Evolutionary conservation across 2,888 invertebrate species (phyloP), one percentile per base, ranked within the genome.

Genomic region (Drosophila maculinotata): DNA sequence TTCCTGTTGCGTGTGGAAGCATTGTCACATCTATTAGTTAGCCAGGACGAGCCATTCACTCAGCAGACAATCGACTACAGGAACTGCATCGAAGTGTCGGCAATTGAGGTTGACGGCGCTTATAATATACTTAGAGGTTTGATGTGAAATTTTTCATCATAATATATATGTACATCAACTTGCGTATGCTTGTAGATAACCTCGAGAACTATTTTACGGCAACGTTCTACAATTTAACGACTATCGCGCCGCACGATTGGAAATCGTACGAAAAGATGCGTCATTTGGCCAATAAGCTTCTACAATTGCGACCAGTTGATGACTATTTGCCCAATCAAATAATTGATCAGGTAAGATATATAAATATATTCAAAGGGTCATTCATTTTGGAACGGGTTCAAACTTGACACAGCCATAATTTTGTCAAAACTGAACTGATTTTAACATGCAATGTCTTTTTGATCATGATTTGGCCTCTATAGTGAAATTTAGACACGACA

Each of bases 261-360:
- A 96, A 96, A 91, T 98, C 98, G 0, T 99, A 99, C 90, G 96
- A 97, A 14, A 97, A 98, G 92, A 99, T 99, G 99, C 94, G 98
- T 64, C 95, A 96, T 89, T 93, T 99, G 91, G 99, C 98, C 0
- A 93, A 93, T 86, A 94, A 96, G 79, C 97, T 98, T 90, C 95
- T 97, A 82, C 94, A 94, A 63, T 92, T 99, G 28, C 93, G 93
- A 14, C 95, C 97, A 0, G 94, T 97, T n/a, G 97, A 98, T 89
- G 97, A 98, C 89, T 96, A 97, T 91, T 93, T 99, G 45, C 99
- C 99, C 0, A 97, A 97, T 80, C 98, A 99, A 91, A 98, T 98
- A 0, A 92, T 99, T 56, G 99, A 99, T 90, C 99, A 99, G 92
- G 94, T 93, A 80, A 54, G 30, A 33, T 20, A 31, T 1, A 3